phyloP scores from a whole-genome alignment of 2,113 vertebrate genomes.

The Monopterus albus region DNA sequence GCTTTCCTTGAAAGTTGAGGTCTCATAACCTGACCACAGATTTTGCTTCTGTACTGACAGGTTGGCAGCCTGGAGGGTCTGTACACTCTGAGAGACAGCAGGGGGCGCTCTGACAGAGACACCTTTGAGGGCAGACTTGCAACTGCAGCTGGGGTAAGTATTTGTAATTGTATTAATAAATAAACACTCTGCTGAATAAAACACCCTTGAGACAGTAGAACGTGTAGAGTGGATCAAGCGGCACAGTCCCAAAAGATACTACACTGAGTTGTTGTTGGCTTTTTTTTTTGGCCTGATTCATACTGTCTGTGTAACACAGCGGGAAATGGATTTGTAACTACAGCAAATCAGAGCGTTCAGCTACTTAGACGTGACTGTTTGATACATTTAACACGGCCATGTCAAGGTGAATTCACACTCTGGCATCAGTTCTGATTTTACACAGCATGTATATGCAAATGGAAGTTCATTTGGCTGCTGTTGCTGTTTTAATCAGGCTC shows the following conservation, averaged over 20 bases:
- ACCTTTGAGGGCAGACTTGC: slow-evolving; percentile 57
- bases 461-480: slow-evolving; percentile 67
- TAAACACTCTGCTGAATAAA: slow-evolving; percentile 8
- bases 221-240: slow-evolving; percentile 18
- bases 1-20: neutral
- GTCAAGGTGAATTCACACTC: slow-evolving; percentile 73
- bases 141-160: slow-evolving; percentile 59
- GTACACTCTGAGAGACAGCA: slow-evolving; percentile 70
- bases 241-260: slow-evolving; percentile 21
- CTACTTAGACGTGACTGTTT: slow-evolving; percentile 72
- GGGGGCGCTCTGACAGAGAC: slow-evolving; percentile 70
- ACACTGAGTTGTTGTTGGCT: neutral
- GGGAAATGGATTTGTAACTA: slow-evolving; percentile 72
- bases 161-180: slow-evolving; percentile 15
- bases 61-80: slow-evolving; percentile 69
- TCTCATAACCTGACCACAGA: slow-evolving; percentile 14
- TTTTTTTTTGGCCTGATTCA: slow-evolving; percentile 42
- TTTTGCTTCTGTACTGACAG: slow-evolving; percentile 52
- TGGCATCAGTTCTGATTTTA: slow-evolving; percentile 75
- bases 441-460: slow-evolving; percentile 81
- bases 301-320: slow-evolving; percentile 66
- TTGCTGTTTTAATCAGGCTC: slow-evolving; percentile 76
- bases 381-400: slow-evolving; percentile 68
- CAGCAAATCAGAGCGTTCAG: slow-evolving; percentile 70
- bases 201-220: slow-evolving; percentile 6